Conservation (phyloP, 1,140 invertebrate species). For the Carcinoscorpius rotundicauda region DNA sequence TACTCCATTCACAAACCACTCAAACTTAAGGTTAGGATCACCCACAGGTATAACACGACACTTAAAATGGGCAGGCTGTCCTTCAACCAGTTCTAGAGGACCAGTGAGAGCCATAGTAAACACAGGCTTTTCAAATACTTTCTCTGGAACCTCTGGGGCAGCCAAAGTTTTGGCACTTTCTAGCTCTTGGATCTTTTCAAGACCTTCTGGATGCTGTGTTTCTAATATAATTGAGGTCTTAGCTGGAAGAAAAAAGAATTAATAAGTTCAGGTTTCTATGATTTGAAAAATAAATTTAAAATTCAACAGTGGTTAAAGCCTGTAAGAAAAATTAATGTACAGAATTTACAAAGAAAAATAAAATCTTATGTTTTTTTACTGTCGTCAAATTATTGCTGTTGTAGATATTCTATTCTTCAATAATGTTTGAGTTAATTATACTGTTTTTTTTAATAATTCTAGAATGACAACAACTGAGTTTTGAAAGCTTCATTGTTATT, state of each 20-base stretch:
- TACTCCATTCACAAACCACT: constrained; percentile 90
- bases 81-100: constrained; percentile 82
- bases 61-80: constrained; percentile 89
- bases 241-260: constrained; percentile 38
- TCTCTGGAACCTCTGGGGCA: constrained; percentile 47
- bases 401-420: too few species aligned
- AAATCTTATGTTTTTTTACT: too few species aligned
- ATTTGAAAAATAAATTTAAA: too few species aligned
- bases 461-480: too few species aligned
- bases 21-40: constrained; percentile 73
- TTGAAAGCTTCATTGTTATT: too few species aligned
- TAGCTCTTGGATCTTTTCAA: constrained; percentile 80
- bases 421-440: too few species aligned
- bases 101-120: constrained; percentile 80
- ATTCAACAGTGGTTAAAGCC: too few species aligned
- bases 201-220: constrained; percentile 88
- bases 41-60: constrained; percentile 90
- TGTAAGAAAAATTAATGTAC: too few species aligned
- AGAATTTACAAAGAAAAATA: too few species aligned
- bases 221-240: constrained; percentile 82
- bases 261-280: too few species aligned
- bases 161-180: constrained; percentile 54
- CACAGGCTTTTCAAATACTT: constrained; percentile 77
- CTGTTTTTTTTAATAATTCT: too few species aligned
- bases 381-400: too few species aligned